Evolutionary conservation across 2,888 invertebrate genomes (phyloP), one percentile per base, ranked within the genome.

Genomic region (Cryptus armator): DNA sequence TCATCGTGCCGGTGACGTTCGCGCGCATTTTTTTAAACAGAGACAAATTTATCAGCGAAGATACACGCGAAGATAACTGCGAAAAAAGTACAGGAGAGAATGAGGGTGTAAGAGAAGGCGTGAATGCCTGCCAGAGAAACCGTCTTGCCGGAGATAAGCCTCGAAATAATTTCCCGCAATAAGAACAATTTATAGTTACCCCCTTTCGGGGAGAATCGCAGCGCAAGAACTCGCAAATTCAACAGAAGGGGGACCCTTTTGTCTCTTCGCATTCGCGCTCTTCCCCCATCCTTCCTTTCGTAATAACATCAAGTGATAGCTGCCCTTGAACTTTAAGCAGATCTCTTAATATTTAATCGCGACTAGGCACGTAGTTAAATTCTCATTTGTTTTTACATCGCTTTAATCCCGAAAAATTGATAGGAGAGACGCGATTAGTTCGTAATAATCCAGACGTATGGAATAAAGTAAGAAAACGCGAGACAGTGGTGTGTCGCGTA

Each of bases 111-210:
- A 37, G 37, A 4, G 37, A 37, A 5, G 9, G 9, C 37, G 48
- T 1, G 48, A 14, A 24, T 46, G 43, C 24, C 59, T 46, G 44
- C 43, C 12, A 44, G 59, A 46, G 24, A 44, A 43, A 59, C 59
- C 46, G 19, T 44, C 43, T 37, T 43, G n/a, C 29, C 44, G 29
- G 72, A 72, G 72, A 72, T 72, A 72, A 72, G 72, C 44, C 72
- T 44, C 46, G 59, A 59, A 72, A 72, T 72, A 74, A 74, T 74
- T 74, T 74, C 24, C 72, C n/a, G 59, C 59, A 62, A 59, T 44
- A 59, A 74, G 32, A 62, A 59, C 44, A 46, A 74, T 62, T 74
- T 74, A 44, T 62, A 74, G 59, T 74, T 48, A 59, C 16, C 44
- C 37, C 46, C 59, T 62, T 59, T 59, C 6, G 72, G 48, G 12